phyloP scores from a whole-genome alignment of 2,888 invertebrate genomes.

The Entomobrya multifasciata region DNA sequence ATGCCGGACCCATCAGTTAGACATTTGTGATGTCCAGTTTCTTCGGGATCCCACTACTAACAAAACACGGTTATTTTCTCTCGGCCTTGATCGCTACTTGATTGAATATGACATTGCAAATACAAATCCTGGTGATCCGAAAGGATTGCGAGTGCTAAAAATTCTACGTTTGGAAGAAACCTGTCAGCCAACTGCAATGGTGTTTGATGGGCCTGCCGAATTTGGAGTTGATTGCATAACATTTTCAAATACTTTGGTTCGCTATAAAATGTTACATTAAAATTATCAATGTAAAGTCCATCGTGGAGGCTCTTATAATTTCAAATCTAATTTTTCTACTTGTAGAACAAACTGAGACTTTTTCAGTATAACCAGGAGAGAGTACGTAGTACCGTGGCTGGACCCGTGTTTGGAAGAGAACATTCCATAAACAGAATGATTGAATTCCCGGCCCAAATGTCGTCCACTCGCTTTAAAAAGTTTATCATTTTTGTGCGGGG shows the following conservation, averaged over 20 bases:
- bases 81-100: constrained; percentile 85
- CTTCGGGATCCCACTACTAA: constrained; percentile 80
- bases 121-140: constrained; percentile 51
- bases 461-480: constrained; percentile 58
- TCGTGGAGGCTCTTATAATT: neutral
- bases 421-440: constrained; percentile 69
- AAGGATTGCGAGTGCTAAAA: constrained; percentile 58
- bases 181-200: constrained; percentile 70
- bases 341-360: constrained; percentile 72
- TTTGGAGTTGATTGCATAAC: constrained; percentile 70
- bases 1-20: constrained; percentile 85
- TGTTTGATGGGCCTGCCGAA: constrained; percentile 74
- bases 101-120: constrained; percentile 84
- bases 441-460: constrained; percentile 57
- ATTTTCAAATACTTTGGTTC: constrained; percentile 71
- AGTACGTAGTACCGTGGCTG: constrained; percentile 52
- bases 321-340: neutral
- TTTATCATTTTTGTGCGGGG: constrained; percentile 73
- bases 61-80: constrained; percentile 83
- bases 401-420: constrained; percentile 73
- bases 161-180: constrained; percentile 70
- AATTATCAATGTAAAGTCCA: neutral
- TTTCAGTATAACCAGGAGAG: constrained; percentile 67
- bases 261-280: neutral
- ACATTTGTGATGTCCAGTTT: constrained; percentile 84